These are phyloP conservation scores for Priocnemis perturbator DNA, from an alignment of 2,888 invertebrate species.

Conservation along the genomic window DNA sequence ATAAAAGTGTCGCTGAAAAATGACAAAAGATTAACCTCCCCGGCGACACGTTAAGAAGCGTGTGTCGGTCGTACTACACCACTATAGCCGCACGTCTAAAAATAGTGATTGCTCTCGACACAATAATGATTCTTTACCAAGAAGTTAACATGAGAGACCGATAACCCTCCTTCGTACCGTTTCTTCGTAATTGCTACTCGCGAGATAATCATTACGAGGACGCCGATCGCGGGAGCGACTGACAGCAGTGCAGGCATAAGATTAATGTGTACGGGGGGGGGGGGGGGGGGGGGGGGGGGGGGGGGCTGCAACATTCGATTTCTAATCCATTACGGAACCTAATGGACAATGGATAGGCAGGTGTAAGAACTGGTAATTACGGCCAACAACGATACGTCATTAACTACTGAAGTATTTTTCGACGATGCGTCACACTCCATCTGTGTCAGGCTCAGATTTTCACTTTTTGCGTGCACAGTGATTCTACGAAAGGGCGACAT, in stretches of 20 bases:
- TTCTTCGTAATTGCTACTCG: constrained; percentile 38
- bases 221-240: no score
- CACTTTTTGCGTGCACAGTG: no score
- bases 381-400: no score
- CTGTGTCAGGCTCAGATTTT: no score
- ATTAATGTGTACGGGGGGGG: not conserved
- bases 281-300: not conserved
- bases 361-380: not conserved
- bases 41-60: no score
- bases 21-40: no score
- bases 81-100: no score
- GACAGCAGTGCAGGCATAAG: not conserved
- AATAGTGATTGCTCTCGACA: not conserved
- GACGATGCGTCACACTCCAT: no score
- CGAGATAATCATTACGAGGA: constrained; percentile 28
- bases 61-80: no score
- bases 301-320: not conserved
- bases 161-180: constrained; percentile 34
- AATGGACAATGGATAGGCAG: not conserved
- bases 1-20: no score
- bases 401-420: no score
- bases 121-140: constrained; percentile 14
- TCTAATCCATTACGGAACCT: constrained; percentile 8
- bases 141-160: constrained; percentile 35
- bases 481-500: no score